These are phyloP conservation scores for Nesometra sesokonis DNA, from an alignment of 35 echinoderm and acorn worm genomes.

Conservation along the genomic window DNA sequence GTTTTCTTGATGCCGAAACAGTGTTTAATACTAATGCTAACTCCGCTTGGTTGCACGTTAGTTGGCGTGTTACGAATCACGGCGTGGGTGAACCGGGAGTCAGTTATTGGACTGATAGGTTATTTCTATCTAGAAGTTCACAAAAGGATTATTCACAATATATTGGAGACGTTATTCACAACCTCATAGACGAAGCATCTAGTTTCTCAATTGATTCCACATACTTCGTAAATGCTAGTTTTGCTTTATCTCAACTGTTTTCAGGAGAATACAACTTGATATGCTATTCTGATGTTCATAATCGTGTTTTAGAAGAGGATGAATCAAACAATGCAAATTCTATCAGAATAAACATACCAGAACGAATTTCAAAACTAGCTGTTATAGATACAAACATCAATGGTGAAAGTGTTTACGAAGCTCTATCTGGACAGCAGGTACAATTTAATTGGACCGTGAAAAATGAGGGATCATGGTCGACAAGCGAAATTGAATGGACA, in stretches of 20 bases:
- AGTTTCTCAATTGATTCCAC: background rate
- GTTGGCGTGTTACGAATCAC: background rate
- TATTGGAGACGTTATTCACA: background rate
- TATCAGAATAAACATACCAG: background rate
- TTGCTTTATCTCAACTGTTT: background rate
- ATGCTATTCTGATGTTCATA: background rate
- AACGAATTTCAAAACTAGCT: background rate
- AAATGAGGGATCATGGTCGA: background rate
- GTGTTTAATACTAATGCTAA: background rate
- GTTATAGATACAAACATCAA: background rate
- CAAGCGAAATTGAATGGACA: background rate
- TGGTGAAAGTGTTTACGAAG: background rate
- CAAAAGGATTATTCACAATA: background rate
- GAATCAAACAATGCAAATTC: background rate
- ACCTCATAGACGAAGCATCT: background rate
- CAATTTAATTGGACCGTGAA: background rate
- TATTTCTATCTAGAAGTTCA: background rate
- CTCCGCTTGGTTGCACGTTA: background rate
- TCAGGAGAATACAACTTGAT: background rate
- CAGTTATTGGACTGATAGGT: background rate
- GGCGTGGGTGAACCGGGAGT: background rate
- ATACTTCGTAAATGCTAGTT: background rate
- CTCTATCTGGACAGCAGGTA: background rate
- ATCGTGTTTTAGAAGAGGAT: background rate
- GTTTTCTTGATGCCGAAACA: background rate